Evolutionary conservation across 35 echinoderm and acorn worm genomes (phyloP).

Genomic region (Apostichopus californicus): DNA sequence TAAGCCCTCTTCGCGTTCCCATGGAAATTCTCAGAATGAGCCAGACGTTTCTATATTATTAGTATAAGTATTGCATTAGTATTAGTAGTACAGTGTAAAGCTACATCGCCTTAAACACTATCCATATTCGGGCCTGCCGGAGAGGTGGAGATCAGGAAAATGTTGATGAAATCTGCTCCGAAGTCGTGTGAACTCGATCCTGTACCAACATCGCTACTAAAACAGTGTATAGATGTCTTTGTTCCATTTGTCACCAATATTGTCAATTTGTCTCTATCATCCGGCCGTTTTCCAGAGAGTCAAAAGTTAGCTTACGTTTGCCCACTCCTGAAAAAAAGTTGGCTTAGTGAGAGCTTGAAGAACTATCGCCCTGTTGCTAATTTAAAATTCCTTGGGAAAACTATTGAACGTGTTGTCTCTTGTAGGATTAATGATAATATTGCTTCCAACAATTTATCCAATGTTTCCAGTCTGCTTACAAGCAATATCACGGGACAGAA

Average conservation of each 20-base stretch:
- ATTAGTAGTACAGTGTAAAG: too few relatives aligned
- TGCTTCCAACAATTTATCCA: neutral
- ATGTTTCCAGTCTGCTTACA: neutral
- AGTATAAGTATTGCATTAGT: too few relatives aligned
- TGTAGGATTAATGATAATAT: neutral
- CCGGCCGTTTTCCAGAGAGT: neutral
- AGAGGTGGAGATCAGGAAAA: neutral
- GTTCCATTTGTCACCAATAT: neutral
- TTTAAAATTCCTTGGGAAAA: constrained; percentile 20
- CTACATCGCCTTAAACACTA: too few relatives aligned
- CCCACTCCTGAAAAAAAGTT: neutral
- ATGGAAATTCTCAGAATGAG: too few relatives aligned
- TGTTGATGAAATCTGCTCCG: neutral
- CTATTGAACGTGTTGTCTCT: constrained; percentile 7
- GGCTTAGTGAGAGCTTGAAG: neutral
- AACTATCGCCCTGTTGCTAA: constrained; percentile 8
- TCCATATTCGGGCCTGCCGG: too few relatives aligned
- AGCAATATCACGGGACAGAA: neutral
- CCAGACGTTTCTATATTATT: too few relatives aligned
- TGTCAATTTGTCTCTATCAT: constrained; percentile 2
- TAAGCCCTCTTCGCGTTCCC: too few relatives aligned
- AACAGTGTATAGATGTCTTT: neutral
- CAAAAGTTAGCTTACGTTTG: neutral
- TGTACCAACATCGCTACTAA: neutral
- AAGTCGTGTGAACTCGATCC: neutral